Base-by-base conservation (phyloP, 2,888 invertebrate species). In the Margaritifera margaritifera region DNA sequence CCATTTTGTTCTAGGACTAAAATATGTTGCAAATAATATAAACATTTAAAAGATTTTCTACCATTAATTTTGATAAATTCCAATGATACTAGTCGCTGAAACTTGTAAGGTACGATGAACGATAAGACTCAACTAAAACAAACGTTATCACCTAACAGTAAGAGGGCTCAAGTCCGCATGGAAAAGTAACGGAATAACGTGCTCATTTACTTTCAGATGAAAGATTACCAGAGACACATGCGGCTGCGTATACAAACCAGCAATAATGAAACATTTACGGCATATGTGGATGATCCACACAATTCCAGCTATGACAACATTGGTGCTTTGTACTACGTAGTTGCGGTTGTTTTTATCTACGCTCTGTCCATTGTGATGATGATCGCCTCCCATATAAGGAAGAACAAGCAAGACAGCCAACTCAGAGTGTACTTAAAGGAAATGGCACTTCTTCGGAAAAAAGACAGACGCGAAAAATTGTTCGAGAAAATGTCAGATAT, bases 341-440 rank as follows among this genome's bases (percentile, higher is more conserved):
- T 89, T 0, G 88, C 86, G n/a, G 89, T 89, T 42, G 86, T 89
- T 42, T 70, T 89, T 62, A 87, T 89, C 63, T 89, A 88, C 75
- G 89, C 87, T 20, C 81, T 87, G 50, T 88, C 88, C 15, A 89
- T 89, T 53, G 85, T 89, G 19, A 86, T 89, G 86, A 88, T 89
- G 89, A 88, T 89, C 25, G 88, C 88, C 5, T 89, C 89, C 6
- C 88, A 89, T 77, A 87, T 88, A 57, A 81, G 88, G 31, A 86
- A 86, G 69, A 89, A 89, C 75, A 85, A 87, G 67, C 85, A 86
- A 68, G 89, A 89, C 77, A 85, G 81, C 51, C 87, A 87, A 69
- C 78, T 89, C 51, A 72, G 87, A 62, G 80, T 80, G 15, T 88
- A 88, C 71, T 75, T 88, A 6, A 88, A 89, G 71, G 88, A 87